Evolutionary conservation across 2,888 invertebrate species (phyloP).

Genomic region (Sphaeridia pumilis): DNA sequence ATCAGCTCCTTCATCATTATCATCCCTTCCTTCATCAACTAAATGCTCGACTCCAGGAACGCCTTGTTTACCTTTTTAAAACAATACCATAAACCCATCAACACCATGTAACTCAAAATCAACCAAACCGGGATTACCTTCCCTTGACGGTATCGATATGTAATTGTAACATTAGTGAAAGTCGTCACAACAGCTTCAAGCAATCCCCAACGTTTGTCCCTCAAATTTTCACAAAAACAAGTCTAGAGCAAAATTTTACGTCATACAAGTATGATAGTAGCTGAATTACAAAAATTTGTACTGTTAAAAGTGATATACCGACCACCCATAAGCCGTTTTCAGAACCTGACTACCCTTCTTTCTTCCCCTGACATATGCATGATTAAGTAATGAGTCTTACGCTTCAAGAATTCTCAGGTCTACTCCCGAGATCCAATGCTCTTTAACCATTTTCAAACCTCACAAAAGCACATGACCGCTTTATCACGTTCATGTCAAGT

Average conservation of each 20-base stretch:
- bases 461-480: too few relatives aligned
- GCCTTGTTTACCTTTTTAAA: too few relatives aligned
- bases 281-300: background rate
- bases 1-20: background rate
- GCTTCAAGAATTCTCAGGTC: too few relatives aligned
- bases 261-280: background rate
- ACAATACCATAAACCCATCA: constrained; percentile 23
- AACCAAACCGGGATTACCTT: background rate
- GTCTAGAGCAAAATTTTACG: too few relatives aligned
- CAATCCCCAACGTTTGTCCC: background rate
- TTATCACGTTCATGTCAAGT: too few relatives aligned
- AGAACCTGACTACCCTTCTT: constrained; percentile 30
- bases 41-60: too few relatives aligned
- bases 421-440: background rate
- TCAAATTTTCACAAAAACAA: background rate
- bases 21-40: constrained; percentile 13
- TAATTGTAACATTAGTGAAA: too few relatives aligned
- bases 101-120: constrained; percentile 10
- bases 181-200: background rate
- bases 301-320: constrained; percentile 23
- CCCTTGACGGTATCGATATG: background rate
- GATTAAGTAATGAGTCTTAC: constrained; percentile 37
- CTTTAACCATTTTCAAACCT: too few relatives aligned
- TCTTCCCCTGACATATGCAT: constrained; percentile 35
- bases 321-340: constrained; percentile 35